phyloP scores from a whole-genome alignment of 1,140 invertebrate genomes.

The Colletes gigas region DNA sequence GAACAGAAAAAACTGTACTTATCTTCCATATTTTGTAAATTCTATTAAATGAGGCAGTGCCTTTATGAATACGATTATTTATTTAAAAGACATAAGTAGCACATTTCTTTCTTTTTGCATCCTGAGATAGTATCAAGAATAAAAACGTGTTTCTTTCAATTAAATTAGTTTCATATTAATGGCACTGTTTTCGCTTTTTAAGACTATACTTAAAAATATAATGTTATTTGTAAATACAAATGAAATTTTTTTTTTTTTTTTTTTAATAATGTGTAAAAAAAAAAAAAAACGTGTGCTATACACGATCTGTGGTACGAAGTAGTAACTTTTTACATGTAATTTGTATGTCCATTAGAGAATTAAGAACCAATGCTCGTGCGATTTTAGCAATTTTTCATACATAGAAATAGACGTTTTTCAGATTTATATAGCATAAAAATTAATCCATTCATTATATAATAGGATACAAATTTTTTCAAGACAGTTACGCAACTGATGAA shows the following conservation, averaged over 20 bases:
- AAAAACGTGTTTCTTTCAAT: not conserved
- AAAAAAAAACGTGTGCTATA: constrained; percentile 18
- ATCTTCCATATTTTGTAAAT: constrained; percentile 34
- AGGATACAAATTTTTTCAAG: constrained; percentile 44
- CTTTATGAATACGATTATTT: constrained; percentile 42
- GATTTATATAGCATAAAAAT: constrained; percentile 54
- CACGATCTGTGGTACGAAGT: constrained; percentile 41
- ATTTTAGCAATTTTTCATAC: constrained; percentile 63
- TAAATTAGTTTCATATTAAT: constrained; percentile 29
- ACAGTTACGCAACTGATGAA: constrained; percentile 38
- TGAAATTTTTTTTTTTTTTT: constrained; percentile 18
- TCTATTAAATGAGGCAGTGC: constrained; percentile 54
- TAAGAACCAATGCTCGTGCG: constrained; percentile 49
- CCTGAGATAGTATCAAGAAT: not conserved
- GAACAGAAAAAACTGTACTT: constrained; percentile 34
- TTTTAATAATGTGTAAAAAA: constrained; percentile 19
- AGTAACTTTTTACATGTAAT: constrained; percentile 62
- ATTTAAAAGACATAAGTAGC: constrained; percentile 20
- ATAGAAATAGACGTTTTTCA: constrained; percentile 57
- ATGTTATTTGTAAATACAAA: constrained; percentile 52
- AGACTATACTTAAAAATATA: constrained; percentile 42
- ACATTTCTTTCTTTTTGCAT: constrained; percentile 8
- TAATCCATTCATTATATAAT: constrained; percentile 51
- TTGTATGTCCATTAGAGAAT: constrained; percentile 60
- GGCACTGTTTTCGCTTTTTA: constrained; percentile 52